phyloP scores from a whole-genome alignment of 2,113 vertebrate species.

The Formicarius rufipectus region DNA sequence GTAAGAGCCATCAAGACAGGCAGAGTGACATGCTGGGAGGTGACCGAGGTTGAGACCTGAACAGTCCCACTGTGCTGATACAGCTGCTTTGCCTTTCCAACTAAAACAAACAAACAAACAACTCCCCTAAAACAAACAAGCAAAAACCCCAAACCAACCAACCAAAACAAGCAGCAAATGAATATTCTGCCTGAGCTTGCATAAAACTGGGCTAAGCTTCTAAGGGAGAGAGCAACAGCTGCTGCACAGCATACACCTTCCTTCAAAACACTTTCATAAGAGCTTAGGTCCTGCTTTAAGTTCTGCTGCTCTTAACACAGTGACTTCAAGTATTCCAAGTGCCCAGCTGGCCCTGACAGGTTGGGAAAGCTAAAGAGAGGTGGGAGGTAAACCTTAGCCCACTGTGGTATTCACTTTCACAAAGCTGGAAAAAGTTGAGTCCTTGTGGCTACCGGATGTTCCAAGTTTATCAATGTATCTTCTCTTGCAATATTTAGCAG shows the following conservation, averaged over 20 bases:
- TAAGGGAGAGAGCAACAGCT: neutral
- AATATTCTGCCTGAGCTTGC: neutral
- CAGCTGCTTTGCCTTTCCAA: neutral
- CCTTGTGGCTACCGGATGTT: neutral
- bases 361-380: neutral
- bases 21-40: neutral
- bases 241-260: neutral
- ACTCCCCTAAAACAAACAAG: neutral
- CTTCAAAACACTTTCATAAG: neutral
- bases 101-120: neutral
- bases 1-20: neutral
- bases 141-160: neutral
- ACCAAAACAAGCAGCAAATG: neutral
- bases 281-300: neutral
- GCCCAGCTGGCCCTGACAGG: neutral
- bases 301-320: accelerated
- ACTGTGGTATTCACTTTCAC: neutral
- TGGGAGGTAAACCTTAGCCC: neutral
- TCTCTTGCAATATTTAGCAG: conserved; percentile 32
- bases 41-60: neutral
- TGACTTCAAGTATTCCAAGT: neutral
- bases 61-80: neutral
- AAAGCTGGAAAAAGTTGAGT: neutral
- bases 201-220: neutral
- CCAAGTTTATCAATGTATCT: neutral